A percentile compares a stretch with the other conserved stretches of the same genome.
Conservation (phyloP, 2,113 vertebrate genomes). For the Nothoprocta pentlandii region DNA sequence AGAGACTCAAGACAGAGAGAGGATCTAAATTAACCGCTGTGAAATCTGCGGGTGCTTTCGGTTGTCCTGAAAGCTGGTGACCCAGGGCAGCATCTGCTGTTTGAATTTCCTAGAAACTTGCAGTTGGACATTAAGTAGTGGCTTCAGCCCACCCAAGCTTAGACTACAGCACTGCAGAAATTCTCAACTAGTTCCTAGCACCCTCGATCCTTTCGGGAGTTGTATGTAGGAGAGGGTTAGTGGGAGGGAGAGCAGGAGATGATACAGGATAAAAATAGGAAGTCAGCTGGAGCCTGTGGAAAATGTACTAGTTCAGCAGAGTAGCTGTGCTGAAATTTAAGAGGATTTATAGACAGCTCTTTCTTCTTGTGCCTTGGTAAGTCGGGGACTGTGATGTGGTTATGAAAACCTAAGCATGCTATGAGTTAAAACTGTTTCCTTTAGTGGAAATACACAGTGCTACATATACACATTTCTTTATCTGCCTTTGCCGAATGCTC, state of each 20-base stretch:
- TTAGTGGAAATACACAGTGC: not conserved
- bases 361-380: not conserved
- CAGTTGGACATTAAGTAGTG: not conserved
- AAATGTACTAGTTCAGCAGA: not conserved
- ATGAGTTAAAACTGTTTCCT: not conserved
- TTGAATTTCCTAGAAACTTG: not conserved
- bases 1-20: not conserved
- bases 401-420: not conserved
- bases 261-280: not conserved
- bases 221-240: not conserved
- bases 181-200: not conserved
- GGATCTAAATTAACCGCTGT: not conserved
- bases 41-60: not conserved
- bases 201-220: not conserved
- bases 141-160: not conserved
- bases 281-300: not conserved
- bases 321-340: not conserved
- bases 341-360: not conserved
- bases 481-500: not conserved
- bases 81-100: not conserved
- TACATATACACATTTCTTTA: not conserved
- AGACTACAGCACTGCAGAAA: not conserved
- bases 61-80: not conserved
- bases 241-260: not conserved
- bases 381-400: not conserved